Conservation (phyloP, 2,113 vertebrate genomes). For the Elaphurus davidianus region DNA sequence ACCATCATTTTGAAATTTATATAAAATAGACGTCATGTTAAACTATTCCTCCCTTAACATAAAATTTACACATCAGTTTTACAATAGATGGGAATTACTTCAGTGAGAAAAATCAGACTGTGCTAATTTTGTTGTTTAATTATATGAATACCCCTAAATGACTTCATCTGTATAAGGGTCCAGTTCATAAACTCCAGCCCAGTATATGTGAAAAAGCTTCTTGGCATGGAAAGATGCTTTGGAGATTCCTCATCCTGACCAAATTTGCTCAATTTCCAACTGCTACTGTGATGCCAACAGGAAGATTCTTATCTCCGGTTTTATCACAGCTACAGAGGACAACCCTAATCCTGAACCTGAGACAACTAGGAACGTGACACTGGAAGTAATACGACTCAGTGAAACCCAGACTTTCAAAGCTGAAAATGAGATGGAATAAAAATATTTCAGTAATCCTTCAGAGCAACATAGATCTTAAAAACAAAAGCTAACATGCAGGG, state of each 20-base stretch:
- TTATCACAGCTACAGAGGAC: conserved; percentile 8
- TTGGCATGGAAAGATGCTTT: neutral
- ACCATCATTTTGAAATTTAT: neutral
- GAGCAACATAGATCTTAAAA: neutral
- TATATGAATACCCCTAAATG: neutral
- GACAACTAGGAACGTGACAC: conserved; percentile 3
- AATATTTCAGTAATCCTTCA: conserved; percentile 23
- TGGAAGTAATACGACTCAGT: conserved; percentile 43
- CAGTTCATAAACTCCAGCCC: neutral
- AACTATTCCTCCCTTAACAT: neutral
- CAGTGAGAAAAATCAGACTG: neutral
- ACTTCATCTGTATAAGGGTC: neutral
- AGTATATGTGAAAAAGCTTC: neutral
- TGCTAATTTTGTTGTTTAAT: neutral
- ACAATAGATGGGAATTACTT: neutral
- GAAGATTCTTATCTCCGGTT: neutral
- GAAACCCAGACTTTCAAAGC: conserved; percentile 23
- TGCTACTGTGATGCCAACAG: neutral
- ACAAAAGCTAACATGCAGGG: neutral
- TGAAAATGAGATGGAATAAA: conserved; percentile 42
- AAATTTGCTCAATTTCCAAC: neutral
- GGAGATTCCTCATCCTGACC: neutral
- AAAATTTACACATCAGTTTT: neutral
- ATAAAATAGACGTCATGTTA: neutral
- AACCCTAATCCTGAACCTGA: neutral